Evolutionary conservation across 1,140 invertebrate genomes (phyloP).

Genomic region (Danaus plexippus): DNA sequence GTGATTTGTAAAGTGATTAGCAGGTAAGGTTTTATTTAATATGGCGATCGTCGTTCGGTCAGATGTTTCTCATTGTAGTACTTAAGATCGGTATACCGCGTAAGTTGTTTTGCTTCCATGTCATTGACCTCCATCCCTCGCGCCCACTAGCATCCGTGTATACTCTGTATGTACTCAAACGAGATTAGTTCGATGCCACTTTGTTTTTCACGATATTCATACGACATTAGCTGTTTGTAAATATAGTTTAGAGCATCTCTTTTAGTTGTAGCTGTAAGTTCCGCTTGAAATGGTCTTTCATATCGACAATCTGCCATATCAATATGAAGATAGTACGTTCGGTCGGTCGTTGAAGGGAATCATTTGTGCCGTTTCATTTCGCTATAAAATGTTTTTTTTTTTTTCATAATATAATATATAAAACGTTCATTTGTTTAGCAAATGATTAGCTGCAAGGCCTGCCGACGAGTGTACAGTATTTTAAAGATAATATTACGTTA

Average conservation of each 20-base stretch:
- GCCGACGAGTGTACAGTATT: constrained; percentile 67
- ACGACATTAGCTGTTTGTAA: constrained; percentile 44
- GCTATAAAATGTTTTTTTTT: constrained; percentile 12
- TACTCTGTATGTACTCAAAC: constrained; percentile 52
- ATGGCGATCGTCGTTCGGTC: constrained; percentile 65
- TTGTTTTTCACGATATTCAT: constrained; percentile 41
- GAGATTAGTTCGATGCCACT: constrained; percentile 58
- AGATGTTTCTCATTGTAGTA: constrained; percentile 54
- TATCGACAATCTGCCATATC: constrained; percentile 72
- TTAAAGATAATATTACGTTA: constrained; percentile 70
- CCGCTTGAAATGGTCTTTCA: constrained; percentile 63
- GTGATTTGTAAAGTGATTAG: constrained; percentile 68
- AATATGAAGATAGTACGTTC: constrained; percentile 62
- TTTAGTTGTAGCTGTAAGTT: constrained; percentile 57
- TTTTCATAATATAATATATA: constrained; percentile 6
- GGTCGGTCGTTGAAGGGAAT: constrained; percentile 50
- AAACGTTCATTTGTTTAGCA: constrained; percentile 20
- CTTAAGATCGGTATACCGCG: constrained; percentile 45
- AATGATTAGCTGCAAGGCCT: constrained; percentile 55
- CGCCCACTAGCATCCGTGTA: too few species aligned
- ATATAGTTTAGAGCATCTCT: constrained; percentile 66
- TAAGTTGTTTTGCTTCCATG: constrained; percentile 51
- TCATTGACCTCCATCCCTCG: constrained; percentile 5
- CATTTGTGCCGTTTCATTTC: constrained; percentile 42
- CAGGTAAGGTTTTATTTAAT: constrained; percentile 63